phyloP scores from a whole-genome alignment of 1,140 invertebrate species.

The Halictus rubicundus region DNA sequence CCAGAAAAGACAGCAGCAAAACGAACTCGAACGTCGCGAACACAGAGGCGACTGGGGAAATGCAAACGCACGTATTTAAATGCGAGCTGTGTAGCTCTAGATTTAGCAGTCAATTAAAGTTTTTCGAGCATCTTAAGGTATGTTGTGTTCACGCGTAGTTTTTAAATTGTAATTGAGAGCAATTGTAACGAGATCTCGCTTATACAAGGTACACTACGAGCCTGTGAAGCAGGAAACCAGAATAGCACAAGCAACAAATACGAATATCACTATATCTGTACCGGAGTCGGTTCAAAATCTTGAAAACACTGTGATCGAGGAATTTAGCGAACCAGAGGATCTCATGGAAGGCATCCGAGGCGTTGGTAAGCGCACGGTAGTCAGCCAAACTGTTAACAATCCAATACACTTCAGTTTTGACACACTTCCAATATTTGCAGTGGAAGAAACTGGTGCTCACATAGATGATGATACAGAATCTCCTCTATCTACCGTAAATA shows the following conservation, averaged over 20 bases:
- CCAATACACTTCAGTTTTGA: not conserved
- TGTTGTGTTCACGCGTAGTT: constrained; percentile 7
- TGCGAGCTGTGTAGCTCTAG: constrained; percentile 86
- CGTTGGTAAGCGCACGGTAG: constrained; percentile 78
- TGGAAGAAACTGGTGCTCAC: constrained; percentile 78
- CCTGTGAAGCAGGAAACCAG: constrained; percentile 80
- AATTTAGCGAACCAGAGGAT: constrained; percentile 91
- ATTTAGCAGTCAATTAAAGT: constrained; percentile 86
- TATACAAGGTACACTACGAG: constrained; percentile 85
- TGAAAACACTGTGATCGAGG: constrained; percentile 79
- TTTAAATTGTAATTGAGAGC: not conserved
- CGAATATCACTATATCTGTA: constrained; percentile 69
- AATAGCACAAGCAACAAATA: constrained; percentile 75
- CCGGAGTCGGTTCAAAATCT: constrained; percentile 66
- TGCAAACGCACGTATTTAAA: constrained; percentile 76
- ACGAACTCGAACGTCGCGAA: constrained; percentile 47
- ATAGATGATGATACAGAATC: constrained; percentile 77
- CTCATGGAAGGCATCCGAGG: constrained; percentile 90
- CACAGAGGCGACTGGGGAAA: constrained; percentile 20
- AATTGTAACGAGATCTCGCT: not conserved
- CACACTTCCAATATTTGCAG: constrained; percentile 50
- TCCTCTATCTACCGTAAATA: constrained; percentile 66
- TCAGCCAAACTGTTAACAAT: constrained; percentile 2
- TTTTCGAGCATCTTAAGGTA: constrained; percentile 89
- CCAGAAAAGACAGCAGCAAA: constrained; percentile 64